phyloP scores from a whole-genome alignment of 2,113 vertebrate species.

The Oncorhynchus clarkii region DNA sequence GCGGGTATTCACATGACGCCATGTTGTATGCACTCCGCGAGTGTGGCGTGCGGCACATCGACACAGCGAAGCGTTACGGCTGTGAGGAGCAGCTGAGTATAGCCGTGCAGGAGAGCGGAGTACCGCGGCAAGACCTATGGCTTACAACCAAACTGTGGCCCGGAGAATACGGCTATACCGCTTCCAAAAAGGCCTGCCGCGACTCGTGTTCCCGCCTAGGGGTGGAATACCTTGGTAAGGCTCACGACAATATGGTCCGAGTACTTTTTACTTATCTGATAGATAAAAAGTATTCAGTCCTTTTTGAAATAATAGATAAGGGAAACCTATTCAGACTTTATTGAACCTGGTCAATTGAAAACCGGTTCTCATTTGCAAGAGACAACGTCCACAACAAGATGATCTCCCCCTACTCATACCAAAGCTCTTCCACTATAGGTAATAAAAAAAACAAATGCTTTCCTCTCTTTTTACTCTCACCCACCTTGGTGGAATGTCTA shows the following conservation, averaged over 20 bases:
- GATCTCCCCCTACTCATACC: no score
- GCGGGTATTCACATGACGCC: conserved; percentile 74
- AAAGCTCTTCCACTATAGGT: no score
- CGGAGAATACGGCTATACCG: conserved; percentile 71
- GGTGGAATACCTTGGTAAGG: conserved; percentile 74
- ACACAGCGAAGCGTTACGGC: conserved; percentile 76
- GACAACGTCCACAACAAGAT: neutral
- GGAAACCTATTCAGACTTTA: neutral
- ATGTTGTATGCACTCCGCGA: conserved; percentile 70
- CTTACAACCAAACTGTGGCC: conserved; percentile 82
- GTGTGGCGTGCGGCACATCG: conserved; percentile 75
- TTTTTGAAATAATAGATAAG: no score
- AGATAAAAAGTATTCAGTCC: no score
- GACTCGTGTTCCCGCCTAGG: conserved; percentile 74
- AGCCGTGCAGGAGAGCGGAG: conserved; percentile 68
- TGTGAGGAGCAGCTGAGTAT: conserved; percentile 72
- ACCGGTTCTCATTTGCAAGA: neutral
- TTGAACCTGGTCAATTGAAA: neutral
- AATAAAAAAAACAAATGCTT: no score
- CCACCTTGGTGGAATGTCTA: no score
- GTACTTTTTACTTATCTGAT: neutral
- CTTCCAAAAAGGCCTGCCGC: conserved; percentile 69
- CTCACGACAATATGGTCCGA: neutral
- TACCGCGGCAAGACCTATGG: conserved; percentile 73
- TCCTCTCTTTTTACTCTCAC: no score